Evolutionary conservation across 2,888 invertebrate genomes (phyloP).

Genomic region (Sylvicola cinctus): DNA sequence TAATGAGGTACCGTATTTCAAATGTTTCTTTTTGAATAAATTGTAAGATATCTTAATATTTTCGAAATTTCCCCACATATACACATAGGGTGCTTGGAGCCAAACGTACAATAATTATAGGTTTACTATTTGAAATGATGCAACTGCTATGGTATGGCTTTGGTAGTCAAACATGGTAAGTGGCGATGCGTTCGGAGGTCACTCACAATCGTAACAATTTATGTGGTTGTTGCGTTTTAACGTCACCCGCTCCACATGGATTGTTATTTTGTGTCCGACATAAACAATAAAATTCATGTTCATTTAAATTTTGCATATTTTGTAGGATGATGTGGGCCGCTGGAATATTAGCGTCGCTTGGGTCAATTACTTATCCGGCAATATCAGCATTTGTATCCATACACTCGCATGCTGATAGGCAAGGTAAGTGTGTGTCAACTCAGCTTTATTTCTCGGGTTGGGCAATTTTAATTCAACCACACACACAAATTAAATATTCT

Average conservation of each 20-base stretch:
- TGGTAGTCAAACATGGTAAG: slow-evolving; percentile 79
- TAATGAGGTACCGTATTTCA: slow-evolving; percentile 39
- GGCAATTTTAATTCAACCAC: too few species aligned
- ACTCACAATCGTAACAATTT: too few species aligned
- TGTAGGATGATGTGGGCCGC: slow-evolving; percentile 99
- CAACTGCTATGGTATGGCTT: slow-evolving; percentile 97
- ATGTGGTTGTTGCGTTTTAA: too few species aligned
- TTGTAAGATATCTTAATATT: background rate
- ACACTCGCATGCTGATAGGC: slow-evolving; percentile 93
- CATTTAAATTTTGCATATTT: slow-evolving; percentile 4
- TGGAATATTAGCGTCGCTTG: slow-evolving; percentile 86
- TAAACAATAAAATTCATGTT: too few species aligned
- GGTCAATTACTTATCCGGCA: slow-evolving; percentile 94
- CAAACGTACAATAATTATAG: slow-evolving; percentile 94
- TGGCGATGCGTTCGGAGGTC: background rate
- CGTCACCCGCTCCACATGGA: too few species aligned
- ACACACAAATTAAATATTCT: too few species aligned
- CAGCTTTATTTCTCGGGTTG: too few species aligned
- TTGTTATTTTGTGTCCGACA: too few species aligned
- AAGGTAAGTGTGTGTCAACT: slow-evolving; percentile 56
- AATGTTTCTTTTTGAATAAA: background rate
- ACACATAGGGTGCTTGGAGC: slow-evolving; percentile 75
- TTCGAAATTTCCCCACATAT: slow-evolving; percentile 16
- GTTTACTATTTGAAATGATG: slow-evolving; percentile 86
- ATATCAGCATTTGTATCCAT: slow-evolving; percentile 97